Conservation (phyloP, 2,113 vertebrate genomes). For the Ceyx melanurus region DNA sequence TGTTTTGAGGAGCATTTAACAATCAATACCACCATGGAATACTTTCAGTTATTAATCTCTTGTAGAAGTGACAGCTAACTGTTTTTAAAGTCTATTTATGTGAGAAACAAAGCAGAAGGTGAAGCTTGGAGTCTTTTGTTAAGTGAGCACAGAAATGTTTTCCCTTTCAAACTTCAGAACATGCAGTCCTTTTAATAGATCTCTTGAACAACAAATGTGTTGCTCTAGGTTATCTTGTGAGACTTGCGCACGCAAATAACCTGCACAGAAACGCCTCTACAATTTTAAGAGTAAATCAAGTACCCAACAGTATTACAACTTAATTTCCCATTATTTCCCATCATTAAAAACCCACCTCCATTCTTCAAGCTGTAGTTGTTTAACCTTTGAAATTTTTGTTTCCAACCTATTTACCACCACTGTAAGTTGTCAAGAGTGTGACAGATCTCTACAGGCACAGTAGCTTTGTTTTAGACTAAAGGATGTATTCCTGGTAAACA, state of each 20-base stretch:
- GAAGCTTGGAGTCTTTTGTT: neutral
- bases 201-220: slow-evolving; percentile 28
- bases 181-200: neutral
- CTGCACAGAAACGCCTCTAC: slow-evolving; percentile 4
- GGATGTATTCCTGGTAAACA: neutral
- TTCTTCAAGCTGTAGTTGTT: neutral
- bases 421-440: neutral
- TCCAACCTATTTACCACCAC: neutral
- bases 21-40: neutral
- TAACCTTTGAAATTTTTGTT: neutral
- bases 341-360: neutral
- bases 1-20: neutral
- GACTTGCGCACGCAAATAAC: neutral
- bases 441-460: neutral
- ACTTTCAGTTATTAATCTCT: neutral
- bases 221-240: neutral
- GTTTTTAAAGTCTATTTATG: neutral
- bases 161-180: neutral
- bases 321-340: neutral
- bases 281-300: neutral
- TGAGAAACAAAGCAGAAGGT: neutral
- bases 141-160: neutral
- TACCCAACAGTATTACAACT: neutral
- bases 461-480: neutral
- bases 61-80: neutral